Base-by-base conservation (phyloP, 2,888 invertebrate species). In the Idaea biselata region DNA sequence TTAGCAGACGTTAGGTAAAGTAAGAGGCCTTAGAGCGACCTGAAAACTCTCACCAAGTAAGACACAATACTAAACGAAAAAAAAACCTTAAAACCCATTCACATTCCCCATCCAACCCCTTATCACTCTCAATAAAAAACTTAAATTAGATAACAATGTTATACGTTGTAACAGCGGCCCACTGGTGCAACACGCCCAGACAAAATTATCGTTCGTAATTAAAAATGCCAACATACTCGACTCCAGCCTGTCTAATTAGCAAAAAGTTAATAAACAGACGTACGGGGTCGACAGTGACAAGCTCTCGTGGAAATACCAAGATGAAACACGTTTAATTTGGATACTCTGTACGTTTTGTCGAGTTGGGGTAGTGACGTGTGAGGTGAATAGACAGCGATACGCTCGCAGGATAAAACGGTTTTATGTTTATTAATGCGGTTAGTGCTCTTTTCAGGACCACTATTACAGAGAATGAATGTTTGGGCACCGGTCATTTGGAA, bases 261-360 rank as follows among this genome's bases (percentile, higher is more conserved):
- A 91, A 91, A 91, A 91, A 91, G 91, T 91, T 92, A 91, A 91
- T 91, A 90, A 89, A 90, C 91, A 89, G 87, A 88, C 89, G 80
- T 82, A 83, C 80, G 14, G 67, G 84, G 84, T 80, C 86, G 92
- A 91, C 92, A 91, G 88, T 91, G 91, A 92, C 90, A 86, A 75
- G 90, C 88, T 84, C 84, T 85, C 86, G 86, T 89, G 88, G 87
- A 91, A 89, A 91, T 86, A 87, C 85, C 89, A 91, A 90, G 90
- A 91, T 91, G 91, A 90, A 88, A 89, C 84, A 86, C 84, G 88
- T 87, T 91, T 91, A 91, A 92, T 92, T 91, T 91, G 83, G 86
- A 85, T 83, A 82, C 84, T 2, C 44, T 44, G 80, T 80, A 79
- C 65, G 79, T 71, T 73, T 72, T 74, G 79, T 73, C 74, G 79